These are phyloP conservation scores for Synergus japonicus DNA, from an alignment of 2,888 invertebrate species.

Conservation along the genomic window DNA sequence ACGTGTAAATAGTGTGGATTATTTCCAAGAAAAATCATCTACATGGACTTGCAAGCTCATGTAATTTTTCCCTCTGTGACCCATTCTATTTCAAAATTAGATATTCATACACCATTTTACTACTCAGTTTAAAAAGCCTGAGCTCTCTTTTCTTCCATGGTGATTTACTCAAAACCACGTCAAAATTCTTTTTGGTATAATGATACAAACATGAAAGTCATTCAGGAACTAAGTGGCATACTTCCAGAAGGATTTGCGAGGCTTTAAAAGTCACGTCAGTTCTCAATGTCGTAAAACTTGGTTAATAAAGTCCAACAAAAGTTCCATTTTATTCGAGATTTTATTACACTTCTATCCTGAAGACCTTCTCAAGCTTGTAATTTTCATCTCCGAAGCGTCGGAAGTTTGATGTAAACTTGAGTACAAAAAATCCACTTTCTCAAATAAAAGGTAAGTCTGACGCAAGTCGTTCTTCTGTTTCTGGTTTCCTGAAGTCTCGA, in stretches of 20 bases:
- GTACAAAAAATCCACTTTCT: constrained; percentile 16
- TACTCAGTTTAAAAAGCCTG: not conserved
- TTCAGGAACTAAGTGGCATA: not conserved
- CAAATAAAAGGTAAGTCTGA: not conserved
- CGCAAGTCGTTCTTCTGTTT: not conserved
- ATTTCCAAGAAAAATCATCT: not conserved
- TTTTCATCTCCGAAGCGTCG: not conserved
- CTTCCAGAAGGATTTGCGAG: not conserved
- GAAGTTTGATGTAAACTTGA: constrained; percentile 6
- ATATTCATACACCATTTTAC: not conserved
- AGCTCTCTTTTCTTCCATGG: no score
- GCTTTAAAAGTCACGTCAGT: not conserved
- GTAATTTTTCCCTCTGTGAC: not conserved
- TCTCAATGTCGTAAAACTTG: not conserved
- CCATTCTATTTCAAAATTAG: not conserved
- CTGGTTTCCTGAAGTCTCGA: not conserved
- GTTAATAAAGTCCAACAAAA: constrained; percentile 3
- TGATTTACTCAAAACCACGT: no score
- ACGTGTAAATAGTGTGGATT: not conserved
- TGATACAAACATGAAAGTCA: not conserved
- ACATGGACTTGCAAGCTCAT: not conserved
- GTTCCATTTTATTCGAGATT: not conserved
- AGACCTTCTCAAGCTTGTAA: constrained; percentile 17
- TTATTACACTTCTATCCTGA: not conserved
- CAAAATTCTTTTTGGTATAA: not conserved